Evolutionary conservation across 2,888 invertebrate species (phyloP).

Genomic region (Eupithecia pulchellata): DNA sequence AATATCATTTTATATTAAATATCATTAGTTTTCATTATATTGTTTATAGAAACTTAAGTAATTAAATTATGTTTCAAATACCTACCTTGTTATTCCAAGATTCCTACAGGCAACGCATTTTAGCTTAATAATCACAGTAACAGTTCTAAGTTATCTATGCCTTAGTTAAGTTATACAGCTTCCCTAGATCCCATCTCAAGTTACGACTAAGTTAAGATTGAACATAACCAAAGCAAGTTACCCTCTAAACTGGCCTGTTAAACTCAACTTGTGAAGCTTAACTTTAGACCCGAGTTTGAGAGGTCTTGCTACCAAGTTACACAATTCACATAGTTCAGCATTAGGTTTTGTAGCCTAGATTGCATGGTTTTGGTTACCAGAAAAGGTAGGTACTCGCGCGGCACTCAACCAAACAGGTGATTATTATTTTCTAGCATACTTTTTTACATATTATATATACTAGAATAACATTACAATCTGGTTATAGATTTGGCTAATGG

Average conservation of each 20-base stretch:
- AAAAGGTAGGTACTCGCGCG: background rate
- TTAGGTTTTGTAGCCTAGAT: background rate
- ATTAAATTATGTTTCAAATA: background rate
- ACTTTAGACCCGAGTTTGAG: background rate
- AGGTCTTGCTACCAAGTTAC: background rate
- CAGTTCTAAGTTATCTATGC: background rate
- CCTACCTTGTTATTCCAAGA: background rate
- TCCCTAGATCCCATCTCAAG: slow-evolving; percentile 6
- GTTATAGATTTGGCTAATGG: no score
- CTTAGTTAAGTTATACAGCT: background rate
- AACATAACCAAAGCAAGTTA: slow-evolving; percentile 3
- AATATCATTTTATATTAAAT: no score
- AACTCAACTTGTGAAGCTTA: background rate
- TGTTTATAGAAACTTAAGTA: no score
- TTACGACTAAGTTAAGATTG: background rate
- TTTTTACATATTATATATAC: no score
- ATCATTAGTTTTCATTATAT: no score
- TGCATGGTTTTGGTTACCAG: background rate
- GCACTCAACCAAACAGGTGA: no score
- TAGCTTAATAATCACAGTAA: background rate
- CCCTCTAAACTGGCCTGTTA: background rate
- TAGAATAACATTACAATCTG: no score
- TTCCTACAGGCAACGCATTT: background rate
- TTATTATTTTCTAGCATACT: no score
- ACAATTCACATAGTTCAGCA: background rate